Base-by-base conservation (phyloP, 2,113 vertebrate species). In the Tragelaphus buxtoni region DNA sequence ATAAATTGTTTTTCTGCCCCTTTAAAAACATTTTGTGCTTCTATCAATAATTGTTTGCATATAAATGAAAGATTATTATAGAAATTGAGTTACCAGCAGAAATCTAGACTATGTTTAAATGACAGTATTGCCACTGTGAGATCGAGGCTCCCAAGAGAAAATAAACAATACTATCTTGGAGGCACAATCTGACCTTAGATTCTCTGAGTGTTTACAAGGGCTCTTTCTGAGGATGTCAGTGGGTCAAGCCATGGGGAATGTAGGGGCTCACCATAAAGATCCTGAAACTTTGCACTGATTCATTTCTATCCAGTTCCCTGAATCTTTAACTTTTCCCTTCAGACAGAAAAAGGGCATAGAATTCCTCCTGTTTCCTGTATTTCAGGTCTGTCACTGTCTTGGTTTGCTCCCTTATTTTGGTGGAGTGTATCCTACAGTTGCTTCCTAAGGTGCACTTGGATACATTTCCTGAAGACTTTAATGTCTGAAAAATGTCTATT, bases 11-110 rank as follows among this genome's bases (percentile, higher is more conserved):
- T 79, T 87, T 32, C 35, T 89, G 5, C 42, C 32, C 26, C 11
- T 22, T 81, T 90, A 55, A 82, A 89, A 91, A 30, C 42, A 79
- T 72, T 90, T 49, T 86, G 9, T 93, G 26, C n/a, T 86, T 97
- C 93, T 85, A 42, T 69, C 30, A 91, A 72, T 88, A 51, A 92
- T 88, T 85, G 35, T 94, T 95, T 96, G 35, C 32, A 88, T 74
- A 45, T 91, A 90, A 94, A 28, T 92, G 49, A 86, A 97, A 88
- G 30, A 39, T 82, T 61, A 94, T 95, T 96, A 53, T 77, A 58
- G 91, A 96, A 80, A 20, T 55, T 90, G 51, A 97, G 11, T 84
- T 83, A 88, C 65, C 91, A 91, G 82, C 24, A 94, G 69, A 95
- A 96, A 45, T 80, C 30, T 93, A 83, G n/a, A 76, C 26, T 81